Percentiles rank a stretch among this genome's conserved stretches.
Evolutionary conservation across 2,888 invertebrate species (phyloP).

Genomic region (Hoplodrina blanda): DNA sequence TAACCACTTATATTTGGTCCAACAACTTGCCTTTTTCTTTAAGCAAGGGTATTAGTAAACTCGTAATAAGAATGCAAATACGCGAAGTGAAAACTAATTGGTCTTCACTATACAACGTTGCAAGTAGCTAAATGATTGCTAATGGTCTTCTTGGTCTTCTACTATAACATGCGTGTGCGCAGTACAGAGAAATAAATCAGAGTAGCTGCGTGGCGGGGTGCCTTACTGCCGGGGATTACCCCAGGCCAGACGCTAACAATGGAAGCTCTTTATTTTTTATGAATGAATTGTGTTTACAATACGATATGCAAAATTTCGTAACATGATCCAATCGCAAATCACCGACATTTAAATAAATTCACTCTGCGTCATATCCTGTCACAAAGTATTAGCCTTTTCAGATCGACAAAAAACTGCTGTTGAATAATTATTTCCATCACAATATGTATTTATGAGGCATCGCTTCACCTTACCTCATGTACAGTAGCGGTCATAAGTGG

Average conservation of each 20-base stretch:
- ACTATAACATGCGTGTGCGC: too few species aligned
- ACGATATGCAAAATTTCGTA: conserved; percentile 2
- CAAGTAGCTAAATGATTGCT: too few species aligned
- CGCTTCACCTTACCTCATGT: not conserved
- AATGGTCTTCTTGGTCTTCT: too few species aligned
- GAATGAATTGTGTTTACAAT: not conserved
- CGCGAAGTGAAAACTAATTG: too few species aligned
- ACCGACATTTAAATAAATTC: conserved; percentile 1
- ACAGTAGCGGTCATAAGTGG: too few species aligned
- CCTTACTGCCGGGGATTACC: not conserved
- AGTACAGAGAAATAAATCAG: too few species aligned
- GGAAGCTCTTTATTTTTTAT: not conserved
- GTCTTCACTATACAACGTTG: too few species aligned
- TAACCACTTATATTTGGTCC: too few species aligned
- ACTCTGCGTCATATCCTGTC: conserved; percentile 30
- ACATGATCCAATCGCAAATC: not conserved
- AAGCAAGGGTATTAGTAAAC: too few species aligned
- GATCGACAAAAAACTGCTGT: not conserved
- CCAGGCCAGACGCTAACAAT: not conserved
- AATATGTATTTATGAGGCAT: too few species aligned
- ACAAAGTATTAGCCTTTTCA: not conserved
- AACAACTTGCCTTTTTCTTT: too few species aligned
- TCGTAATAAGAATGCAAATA: too few species aligned
- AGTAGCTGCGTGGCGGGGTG: not conserved
- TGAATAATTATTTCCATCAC: not conserved